phyloP scores from a whole-genome alignment of 2,888 invertebrate genomes.

The Augochlorella aurata region DNA sequence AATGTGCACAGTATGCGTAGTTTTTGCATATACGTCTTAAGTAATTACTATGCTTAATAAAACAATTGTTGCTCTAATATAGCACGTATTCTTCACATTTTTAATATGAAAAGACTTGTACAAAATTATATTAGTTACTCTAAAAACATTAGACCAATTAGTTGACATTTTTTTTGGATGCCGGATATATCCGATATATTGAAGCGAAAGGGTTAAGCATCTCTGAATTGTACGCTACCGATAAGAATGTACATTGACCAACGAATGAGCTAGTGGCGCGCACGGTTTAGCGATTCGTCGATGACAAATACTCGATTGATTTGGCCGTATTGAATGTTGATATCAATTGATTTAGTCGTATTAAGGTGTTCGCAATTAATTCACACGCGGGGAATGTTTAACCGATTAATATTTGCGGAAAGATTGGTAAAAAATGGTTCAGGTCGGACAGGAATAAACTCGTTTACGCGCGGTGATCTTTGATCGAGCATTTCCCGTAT shows the following conservation, averaged over 20 bases:
- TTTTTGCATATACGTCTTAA: no score
- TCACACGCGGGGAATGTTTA: slow-evolving; percentile 17
- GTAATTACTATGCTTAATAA: no score
- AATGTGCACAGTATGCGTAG: no score
- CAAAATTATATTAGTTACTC: no score
- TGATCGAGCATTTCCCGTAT: not conserved
- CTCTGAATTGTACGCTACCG: not conserved
- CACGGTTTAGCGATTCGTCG: not conserved
- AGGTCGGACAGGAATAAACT: slow-evolving; percentile 3
- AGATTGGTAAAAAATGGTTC: slow-evolving; percentile 16
- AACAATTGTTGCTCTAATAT: no score
- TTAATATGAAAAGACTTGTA: no score
- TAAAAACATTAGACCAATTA: no score
- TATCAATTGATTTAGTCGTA: not conserved
- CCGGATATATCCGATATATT: no score
- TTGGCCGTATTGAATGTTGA: not conserved
- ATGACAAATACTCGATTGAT: not conserved
- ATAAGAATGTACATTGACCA: not conserved
- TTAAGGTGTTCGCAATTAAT: slow-evolving; percentile 21
- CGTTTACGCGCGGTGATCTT: slow-evolving; percentile 9
- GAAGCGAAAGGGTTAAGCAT: no score
- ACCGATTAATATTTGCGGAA: slow-evolving; percentile 14
- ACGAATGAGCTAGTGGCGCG: not conserved
- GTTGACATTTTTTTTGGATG: no score
- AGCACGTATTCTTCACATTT: no score